These are phyloP conservation scores for Acanthosepion pharaonis DNA, from an alignment of 2,888 invertebrate genomes.

Conservation along the genomic window DNA sequence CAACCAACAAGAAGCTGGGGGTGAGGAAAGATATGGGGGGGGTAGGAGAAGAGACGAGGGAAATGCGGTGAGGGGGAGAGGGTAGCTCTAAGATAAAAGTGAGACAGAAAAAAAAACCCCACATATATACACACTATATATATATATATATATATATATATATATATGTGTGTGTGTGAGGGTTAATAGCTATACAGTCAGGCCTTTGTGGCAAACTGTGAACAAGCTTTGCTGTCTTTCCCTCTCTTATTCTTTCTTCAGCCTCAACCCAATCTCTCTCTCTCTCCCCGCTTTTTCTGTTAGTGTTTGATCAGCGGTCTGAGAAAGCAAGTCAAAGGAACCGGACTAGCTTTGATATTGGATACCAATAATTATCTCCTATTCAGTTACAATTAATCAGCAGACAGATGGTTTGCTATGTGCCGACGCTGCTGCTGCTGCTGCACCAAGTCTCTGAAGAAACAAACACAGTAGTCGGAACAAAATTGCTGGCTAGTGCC, in stretches of 20 bases:
- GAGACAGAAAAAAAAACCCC: neutral
- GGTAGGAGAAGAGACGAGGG: neutral
- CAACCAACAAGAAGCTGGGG: conserved; percentile 24
- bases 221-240: neutral
- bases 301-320: conserved; percentile 43
- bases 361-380: conserved; percentile 57
- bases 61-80: neutral
- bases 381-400: conserved; percentile 58
- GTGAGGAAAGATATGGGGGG: neutral
- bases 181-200: neutral
- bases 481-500: neutral
- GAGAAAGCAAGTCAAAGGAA: conserved; percentile 45
- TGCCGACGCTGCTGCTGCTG: neutral
- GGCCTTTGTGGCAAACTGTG: conserved; percentile 1
- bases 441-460: neutral
- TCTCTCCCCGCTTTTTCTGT: neutral
- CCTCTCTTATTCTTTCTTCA: too few species aligned
- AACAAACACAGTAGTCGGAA: neutral
- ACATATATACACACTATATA: neutral
- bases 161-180: neutral
- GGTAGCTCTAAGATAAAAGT: neutral
- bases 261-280: neutral
- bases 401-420: conserved; percentile 49
- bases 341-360: conserved; percentile 55
- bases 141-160: neutral